These are phyloP conservation scores for Drepanosiphum platanoidis DNA, from an alignment of 2,888 invertebrate genomes.

Conservation along the genomic window DNA sequence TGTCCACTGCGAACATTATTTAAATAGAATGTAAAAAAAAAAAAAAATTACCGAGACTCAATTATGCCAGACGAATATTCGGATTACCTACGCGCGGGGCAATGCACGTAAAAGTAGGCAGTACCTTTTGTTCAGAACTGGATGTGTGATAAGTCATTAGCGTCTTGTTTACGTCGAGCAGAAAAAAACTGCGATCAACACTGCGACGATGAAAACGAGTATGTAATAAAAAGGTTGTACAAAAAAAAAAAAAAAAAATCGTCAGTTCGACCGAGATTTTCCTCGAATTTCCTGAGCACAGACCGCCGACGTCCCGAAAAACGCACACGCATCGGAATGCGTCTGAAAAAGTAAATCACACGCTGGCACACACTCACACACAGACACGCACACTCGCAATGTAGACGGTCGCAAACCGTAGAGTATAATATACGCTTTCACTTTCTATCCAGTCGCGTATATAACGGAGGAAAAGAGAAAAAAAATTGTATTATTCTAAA, in stretches of 20 bases:
- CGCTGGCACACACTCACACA: slow-evolving; percentile 34
- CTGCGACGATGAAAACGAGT: not conserved
- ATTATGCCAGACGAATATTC: not conserved
- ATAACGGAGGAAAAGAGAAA: slow-evolving; percentile 34
- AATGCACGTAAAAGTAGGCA: not conserved
- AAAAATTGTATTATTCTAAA: slow-evolving; percentile 50
- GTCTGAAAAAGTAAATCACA: slow-evolving; percentile 11
- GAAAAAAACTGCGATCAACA: not conserved
- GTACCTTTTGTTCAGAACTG: not conserved
- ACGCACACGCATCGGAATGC: slow-evolving; percentile 35
- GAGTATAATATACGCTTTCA: slow-evolving; percentile 61
- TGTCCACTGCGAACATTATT: no score
- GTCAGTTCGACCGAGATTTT: not conserved
- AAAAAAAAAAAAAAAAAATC: not conserved
- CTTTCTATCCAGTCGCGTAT: slow-evolving; percentile 51
- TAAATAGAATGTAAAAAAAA: not conserved
- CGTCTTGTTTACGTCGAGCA: not conserved
- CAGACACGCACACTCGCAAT: slow-evolving; percentile 20
- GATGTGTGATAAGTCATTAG: not conserved
- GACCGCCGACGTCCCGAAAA: slow-evolving; percentile 4
- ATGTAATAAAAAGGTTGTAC: no score
- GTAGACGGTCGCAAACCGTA: not conserved
- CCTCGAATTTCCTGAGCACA: not conserved
- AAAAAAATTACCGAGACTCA: not conserved
- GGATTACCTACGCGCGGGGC: no score